Evolutionary conservation across 2,113 vertebrate species (phyloP).

Genomic region (Halichoeres trimaculatus): DNA sequence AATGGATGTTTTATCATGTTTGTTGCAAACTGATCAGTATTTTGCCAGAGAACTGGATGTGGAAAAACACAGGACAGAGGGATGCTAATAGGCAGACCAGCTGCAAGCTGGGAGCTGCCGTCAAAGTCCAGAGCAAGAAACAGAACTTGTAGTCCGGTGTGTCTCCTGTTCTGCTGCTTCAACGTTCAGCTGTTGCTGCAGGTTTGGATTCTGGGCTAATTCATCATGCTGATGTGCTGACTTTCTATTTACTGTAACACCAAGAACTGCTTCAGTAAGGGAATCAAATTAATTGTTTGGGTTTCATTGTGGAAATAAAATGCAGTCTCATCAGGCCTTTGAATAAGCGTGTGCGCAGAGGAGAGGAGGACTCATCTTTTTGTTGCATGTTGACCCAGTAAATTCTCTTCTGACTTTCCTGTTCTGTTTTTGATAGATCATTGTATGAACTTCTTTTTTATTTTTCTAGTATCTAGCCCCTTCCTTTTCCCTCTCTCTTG

Average conservation of each 20-base stretch:
- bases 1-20: not conserved
- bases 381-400: constrained; percentile 77
- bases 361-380: constrained; percentile 77
- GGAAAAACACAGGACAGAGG: not conserved
- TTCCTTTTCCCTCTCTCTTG: constrained; percentile 1
- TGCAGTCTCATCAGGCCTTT: constrained; percentile 55
- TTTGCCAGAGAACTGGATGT: not conserved
- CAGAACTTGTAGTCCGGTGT: constrained; percentile 1
- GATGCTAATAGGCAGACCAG: not conserved
- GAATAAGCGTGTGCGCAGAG: constrained; percentile 54
- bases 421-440: constrained; percentile 41
- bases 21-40: no score
- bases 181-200: constrained; percentile 53
- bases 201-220: constrained; percentile 63
- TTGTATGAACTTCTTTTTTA: constrained; percentile 43
- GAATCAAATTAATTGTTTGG: constrained; percentile 69
- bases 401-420: constrained; percentile 58
- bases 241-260: constrained; percentile 47
- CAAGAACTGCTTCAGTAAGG: constrained; percentile 67
- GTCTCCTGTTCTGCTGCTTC: constrained; percentile 46
- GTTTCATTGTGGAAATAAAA: constrained; percentile 68
- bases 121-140: not conserved
- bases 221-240: constrained; percentile 76
- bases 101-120: not conserved
- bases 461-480: constrained; percentile 15